Conservation (phyloP, 2,113 vertebrate genomes). For the Tragelaphus scriptus region DNA sequence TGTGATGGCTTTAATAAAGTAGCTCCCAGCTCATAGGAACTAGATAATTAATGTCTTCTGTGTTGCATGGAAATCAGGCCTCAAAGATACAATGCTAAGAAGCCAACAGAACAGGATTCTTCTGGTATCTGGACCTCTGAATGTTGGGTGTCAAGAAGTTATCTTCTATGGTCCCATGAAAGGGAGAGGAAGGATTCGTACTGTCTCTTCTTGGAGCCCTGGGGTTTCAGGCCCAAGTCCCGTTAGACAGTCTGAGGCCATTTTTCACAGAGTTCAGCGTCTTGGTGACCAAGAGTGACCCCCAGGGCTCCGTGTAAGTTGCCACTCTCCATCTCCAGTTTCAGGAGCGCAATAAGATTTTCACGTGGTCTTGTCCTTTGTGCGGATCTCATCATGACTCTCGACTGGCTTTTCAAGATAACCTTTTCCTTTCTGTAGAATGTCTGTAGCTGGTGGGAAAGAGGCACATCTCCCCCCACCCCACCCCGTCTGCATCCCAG, state of each 20-base stretch:
- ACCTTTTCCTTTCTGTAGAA: background rate
- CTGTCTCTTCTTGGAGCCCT: background rate
- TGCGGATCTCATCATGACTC: background rate
- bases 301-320: background rate
- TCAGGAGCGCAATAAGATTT: background rate
- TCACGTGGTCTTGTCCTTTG: background rate
- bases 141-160: background rate
- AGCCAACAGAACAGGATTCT: background rate
- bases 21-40: background rate
- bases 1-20: background rate
- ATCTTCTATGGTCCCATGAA: background rate
- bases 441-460: background rate
- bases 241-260: background rate
- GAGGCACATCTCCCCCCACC: background rate
- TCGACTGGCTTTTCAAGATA: background rate
- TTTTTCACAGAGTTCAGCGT: background rate
- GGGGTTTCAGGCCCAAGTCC: background rate
- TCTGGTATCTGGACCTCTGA: background rate
- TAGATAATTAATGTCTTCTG: conserved; percentile 13
- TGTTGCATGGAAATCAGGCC: background rate
- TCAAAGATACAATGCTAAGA: background rate
- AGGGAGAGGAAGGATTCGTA: background rate
- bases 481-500: background rate
- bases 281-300: background rate
- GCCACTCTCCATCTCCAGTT: background rate